These are phyloP conservation scores for Gorsachius magnificus DNA, from an alignment of 2,797 vertebrate genomes.

Conservation along the genomic window DNA sequence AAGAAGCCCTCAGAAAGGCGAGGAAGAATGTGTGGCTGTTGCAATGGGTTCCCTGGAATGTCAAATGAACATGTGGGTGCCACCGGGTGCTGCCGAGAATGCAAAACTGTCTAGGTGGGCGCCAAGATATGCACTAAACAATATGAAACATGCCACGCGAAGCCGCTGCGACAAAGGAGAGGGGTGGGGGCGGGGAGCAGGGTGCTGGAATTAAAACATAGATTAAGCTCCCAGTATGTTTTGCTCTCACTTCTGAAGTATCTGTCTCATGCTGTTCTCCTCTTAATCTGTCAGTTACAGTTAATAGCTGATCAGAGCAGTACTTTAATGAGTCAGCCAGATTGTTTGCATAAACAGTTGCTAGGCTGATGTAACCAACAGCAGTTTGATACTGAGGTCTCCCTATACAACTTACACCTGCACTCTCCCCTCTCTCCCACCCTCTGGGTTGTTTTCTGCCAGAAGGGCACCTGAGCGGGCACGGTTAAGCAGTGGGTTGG, in stretches of 20 bases:
- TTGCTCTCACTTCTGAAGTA: constrained; percentile 18
- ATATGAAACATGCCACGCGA: neutral
- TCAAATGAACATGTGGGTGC: constrained; percentile 51
- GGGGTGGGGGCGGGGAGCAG: neutral
- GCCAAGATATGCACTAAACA: constrained; percentile 31
- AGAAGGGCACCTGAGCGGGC: neutral
- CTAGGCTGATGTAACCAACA: constrained; percentile 5
- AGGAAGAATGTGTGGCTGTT: constrained; percentile 35
- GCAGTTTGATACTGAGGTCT: neutral
- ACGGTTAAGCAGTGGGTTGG: fast-evolving
- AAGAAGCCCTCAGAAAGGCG: constrained; percentile 6
- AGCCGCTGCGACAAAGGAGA: neutral
- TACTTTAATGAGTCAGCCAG: constrained; percentile 27
- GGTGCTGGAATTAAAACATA: constrained; percentile 1
- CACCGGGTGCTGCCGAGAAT: constrained; percentile 46
- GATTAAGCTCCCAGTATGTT: neutral
- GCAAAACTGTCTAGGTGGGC: constrained; percentile 63
- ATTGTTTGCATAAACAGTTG: constrained; percentile 33
- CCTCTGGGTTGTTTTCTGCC: neutral
- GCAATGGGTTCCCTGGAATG: constrained; percentile 58
- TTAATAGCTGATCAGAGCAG: constrained; percentile 45
- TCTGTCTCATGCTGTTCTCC: constrained; percentile 43
- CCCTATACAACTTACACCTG: neutral
- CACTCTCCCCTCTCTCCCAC: neutral
- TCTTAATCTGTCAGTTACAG: constrained; percentile 34